Evolutionary conservation across 2,888 invertebrate genomes (phyloP).

Genomic region (Melinaea marsaeus): DNA sequence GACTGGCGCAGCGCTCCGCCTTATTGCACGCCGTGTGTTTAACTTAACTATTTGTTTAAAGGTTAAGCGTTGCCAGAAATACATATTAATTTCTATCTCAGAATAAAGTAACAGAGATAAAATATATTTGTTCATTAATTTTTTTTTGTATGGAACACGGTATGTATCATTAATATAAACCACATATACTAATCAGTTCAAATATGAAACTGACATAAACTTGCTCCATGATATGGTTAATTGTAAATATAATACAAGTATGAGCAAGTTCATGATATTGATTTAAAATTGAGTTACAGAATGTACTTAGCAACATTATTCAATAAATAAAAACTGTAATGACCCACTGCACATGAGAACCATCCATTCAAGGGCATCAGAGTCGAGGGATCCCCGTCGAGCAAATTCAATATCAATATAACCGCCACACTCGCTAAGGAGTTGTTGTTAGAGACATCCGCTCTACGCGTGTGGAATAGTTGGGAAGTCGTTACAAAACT

Average conservation of each 20-base stretch:
- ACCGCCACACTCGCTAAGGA: neutral
- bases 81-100: neutral
- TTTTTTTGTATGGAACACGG: no score
- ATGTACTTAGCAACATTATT: neutral
- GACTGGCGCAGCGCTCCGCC: neutral
- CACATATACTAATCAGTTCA: no score
- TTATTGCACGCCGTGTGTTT: neutral
- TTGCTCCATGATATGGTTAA: no score
- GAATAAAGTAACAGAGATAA: neutral
- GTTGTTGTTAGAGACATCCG: constrained; percentile 14
- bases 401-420: neutral
- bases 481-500: constrained; percentile 14
- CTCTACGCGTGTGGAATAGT: constrained; percentile 20
- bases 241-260: no score
- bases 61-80: neutral
- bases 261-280: no score
- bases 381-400: neutral
- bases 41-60: neutral
- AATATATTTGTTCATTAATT: no score
- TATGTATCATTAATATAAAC: neutral
- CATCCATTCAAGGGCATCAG: no score
- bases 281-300: neutral
- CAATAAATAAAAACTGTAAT: neutral
- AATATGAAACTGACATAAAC: no score
- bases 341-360: no score